These are phyloP conservation scores for Cinclus cinclus DNA, from an alignment of 2,113 vertebrate genomes.

Conservation along the genomic window DNA sequence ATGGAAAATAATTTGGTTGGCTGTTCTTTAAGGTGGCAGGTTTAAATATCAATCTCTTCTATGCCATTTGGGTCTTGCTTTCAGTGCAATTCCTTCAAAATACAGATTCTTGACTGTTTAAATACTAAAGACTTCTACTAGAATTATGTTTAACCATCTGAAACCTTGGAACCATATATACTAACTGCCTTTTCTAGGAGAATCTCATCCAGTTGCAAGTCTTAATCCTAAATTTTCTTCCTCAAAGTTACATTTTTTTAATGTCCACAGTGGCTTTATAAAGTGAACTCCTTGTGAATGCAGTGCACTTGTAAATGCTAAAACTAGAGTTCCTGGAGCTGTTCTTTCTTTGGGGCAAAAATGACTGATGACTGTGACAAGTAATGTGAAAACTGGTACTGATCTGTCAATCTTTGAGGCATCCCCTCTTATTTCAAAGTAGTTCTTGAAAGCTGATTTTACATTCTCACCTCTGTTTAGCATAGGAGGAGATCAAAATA, in stretches of 20 bases:
- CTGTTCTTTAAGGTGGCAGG: neutral
- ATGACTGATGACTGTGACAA: neutral
- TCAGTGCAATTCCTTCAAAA: neutral
- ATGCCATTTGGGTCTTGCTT: neutral
- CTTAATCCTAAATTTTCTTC: neutral
- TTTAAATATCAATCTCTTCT: neutral
- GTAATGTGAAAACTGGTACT: neutral
- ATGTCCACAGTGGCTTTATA: neutral
- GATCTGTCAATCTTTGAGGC: neutral
- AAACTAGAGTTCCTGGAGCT: neutral
- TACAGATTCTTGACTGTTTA: neutral
- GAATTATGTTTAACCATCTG: neutral
- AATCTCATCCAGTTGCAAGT: neutral
- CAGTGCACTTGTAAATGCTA: neutral
- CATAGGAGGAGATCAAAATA: neutral
- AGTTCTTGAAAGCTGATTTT: neutral
- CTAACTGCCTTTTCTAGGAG: neutral
- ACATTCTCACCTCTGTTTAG: neutral
- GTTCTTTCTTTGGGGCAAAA: neutral
- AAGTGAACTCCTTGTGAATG: neutral
- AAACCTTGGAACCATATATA: neutral
- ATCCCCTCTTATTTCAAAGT: neutral
- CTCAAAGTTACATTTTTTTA: neutral
- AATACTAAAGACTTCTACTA: neutral
- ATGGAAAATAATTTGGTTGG: constrained; percentile 14